Percentiles rank a stretch among this genome's conserved stretches.
These are phyloP conservation scores for Platycercus adscitus DNA, from an alignment of 2,113 vertebrate genomes.

Conservation along the genomic window DNA sequence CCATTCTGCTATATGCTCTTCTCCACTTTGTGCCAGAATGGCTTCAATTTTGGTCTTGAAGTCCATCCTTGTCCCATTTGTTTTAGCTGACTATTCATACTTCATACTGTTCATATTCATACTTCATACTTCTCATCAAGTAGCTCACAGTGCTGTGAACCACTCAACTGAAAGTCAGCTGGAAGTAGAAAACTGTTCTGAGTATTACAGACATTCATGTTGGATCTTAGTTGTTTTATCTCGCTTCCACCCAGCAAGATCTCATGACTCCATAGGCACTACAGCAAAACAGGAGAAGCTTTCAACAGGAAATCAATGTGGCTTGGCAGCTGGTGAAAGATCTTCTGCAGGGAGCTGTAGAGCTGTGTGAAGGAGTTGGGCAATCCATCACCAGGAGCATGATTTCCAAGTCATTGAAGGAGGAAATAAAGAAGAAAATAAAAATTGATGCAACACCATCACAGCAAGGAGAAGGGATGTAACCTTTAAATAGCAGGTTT, in stretches of 20 bases:
- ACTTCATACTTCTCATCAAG: neutral
- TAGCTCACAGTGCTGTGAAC: neutral
- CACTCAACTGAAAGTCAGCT: neutral
- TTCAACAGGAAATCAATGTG: conserved; percentile 27
- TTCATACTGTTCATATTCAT: neutral
- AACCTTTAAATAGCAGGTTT: neutral
- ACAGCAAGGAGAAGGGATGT: neutral
- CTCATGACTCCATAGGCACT: neutral
- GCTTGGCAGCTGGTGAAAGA: conserved; percentile 19
- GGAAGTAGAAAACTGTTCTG: neutral
- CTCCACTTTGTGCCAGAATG: neutral
- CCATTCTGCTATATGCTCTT: neutral
- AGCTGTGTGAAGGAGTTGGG: neutral
- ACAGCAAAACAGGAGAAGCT: conserved; percentile 1
- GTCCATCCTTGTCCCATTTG: neutral
- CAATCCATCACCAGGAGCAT: neutral
- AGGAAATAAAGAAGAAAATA: neutral
- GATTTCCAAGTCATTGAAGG: conserved; percentile 8
- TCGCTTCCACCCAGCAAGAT: neutral
- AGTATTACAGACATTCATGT: rapidly evolving
- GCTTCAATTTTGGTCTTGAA: neutral
- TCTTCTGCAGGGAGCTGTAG: neutral
- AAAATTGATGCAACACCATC: neutral
- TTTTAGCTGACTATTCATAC: neutral
- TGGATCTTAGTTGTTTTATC: neutral